Base-by-base conservation (phyloP, 2,797 vertebrate genomes). In the Eulemur coronatus region DNA sequence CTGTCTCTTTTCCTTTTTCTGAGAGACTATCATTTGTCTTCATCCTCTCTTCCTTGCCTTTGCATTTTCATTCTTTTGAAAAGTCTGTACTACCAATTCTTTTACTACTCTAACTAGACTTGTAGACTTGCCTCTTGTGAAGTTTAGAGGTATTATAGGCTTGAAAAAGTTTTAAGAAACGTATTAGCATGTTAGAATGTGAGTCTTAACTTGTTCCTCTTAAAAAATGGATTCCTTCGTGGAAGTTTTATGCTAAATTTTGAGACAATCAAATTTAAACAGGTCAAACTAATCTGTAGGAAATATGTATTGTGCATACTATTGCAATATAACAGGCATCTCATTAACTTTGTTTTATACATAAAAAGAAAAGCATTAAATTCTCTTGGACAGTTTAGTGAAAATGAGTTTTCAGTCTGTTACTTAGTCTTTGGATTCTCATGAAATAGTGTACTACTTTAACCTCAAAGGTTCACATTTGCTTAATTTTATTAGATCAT, bases 321-420 rank as follows among this genome's bases (percentile, higher is more conserved):
- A 18, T 72, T 94, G 15, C 6, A 91, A 7, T 88, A 57, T 14
- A 67, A 46, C 4, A 75, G 13, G 10, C 20, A 69, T 78, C 28
- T 91, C 38, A 20, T 91, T 97, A 93, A 92, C 70, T 88, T 82
- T 93, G 28, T 89, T 89, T 92, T 87, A 80, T 59, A 92, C 14
- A 12, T 79, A 22, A 69, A 55, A 90, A 85, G 24, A 70, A 63
- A 85, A 76, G 15, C 46, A 5, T 96, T 80, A 43, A 0, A 10
- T 93, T 91, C 91, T 95, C 50, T 73, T 96, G 26, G 89, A 67
- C 13, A 80, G 78, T 93, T 88, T 73, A 70, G 35, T 84, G 14
- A 57, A 95, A 96, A 86, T 78, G 81, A 84, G 28, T 84, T 76
- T 96, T 94, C 38, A 86, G 20, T 79, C n/a, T 80, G 5, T 89